These are phyloP conservation scores for Pomatorhinus ruficollis DNA, from an alignment of 2,113 vertebrate species.

Conservation along the genomic window DNA sequence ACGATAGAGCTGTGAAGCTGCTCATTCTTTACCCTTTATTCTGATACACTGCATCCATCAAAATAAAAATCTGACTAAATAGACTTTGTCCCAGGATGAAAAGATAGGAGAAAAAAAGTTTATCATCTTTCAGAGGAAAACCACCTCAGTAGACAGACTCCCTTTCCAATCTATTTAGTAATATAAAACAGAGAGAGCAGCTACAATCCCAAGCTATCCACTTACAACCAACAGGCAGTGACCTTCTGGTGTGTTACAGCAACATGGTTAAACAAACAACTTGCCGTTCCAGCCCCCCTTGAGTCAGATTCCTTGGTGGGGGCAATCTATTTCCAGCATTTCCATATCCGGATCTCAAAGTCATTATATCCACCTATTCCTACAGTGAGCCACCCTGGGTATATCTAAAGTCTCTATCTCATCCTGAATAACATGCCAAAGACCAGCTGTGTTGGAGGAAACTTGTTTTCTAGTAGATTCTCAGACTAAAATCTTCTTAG, in stretches of 20 bases:
- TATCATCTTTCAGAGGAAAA: background rate
- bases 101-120: background rate
- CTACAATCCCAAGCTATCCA: background rate
- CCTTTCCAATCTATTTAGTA: background rate
- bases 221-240: background rate
- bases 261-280: constrained; percentile 22
- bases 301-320: constrained; percentile 28
- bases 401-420: constrained; percentile 40
- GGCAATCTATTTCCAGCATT: constrained; percentile 48
- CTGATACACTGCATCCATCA: background rate
- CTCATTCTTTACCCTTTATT: background rate
- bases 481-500: background rate
- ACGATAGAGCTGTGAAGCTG: rapidly evolving
- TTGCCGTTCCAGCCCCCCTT: background rate
- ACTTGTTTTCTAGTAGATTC: background rate
- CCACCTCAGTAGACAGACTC: background rate
- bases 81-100: background rate
- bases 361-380: constrained; percentile 50
- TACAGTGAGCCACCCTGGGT: background rate
- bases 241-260: constrained; percentile 6
- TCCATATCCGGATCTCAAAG: constrained; percentile 39
- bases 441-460: background rate
- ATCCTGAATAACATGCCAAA: constrained; percentile 2
- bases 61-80: background rate
- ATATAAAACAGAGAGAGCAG: background rate